Base-by-base conservation (phyloP, 2,888 invertebrate genomes). In the Tetranychus piercei region DNA sequence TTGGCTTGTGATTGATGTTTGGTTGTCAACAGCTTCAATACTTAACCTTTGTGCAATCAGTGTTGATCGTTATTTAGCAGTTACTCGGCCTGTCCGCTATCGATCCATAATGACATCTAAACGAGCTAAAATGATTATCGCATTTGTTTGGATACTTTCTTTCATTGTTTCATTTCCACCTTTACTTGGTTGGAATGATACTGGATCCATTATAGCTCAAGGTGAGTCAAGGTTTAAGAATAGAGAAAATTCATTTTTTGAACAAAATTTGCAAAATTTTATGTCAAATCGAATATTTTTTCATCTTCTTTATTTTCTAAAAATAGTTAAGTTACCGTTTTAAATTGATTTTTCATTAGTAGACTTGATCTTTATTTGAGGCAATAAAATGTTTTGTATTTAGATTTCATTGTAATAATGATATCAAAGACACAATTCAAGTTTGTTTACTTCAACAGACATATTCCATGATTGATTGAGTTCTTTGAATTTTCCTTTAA, bases 11-110 rank as follows among this genome's bases (percentile, higher is more conserved):
- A 88, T 95, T 75, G 97, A 97, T 83, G 96, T 97, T 15, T 94
- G 95, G 93, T 91, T 96, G 90, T 96, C 95, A 84, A 97, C 97
- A 0, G 94, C 96, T 0, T 94, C 94, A 80, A 96, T 79, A 80
- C 86, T 96, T 79, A 96, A 96, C 84, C 87, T 96, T 75, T 94
- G 94, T 82, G 95, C 93, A 80, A 96, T 96, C 81, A 93, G 93
- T 20, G 85, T 96, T 81, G 79, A 79, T 75, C 80, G 86, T 20
- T 97, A 96, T 85, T 90, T 97, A 80, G 97, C 97, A 43, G 95
- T 97, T 77, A 95, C 95, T 67, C 87, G 94, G 74, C 97, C 97
- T 0, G 91, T 97, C 80, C 91, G 90, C 82, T 97, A 97, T 85
- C 94, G 95, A 43, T 88, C 91, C 79, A 87, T 92, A 80, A 86